A percentile compares a stretch with the other conserved stretches of the same genome.
Evolutionary conservation across 2,888 invertebrate genomes (phyloP).

Genomic region (Coelopa pilipes): DNA sequence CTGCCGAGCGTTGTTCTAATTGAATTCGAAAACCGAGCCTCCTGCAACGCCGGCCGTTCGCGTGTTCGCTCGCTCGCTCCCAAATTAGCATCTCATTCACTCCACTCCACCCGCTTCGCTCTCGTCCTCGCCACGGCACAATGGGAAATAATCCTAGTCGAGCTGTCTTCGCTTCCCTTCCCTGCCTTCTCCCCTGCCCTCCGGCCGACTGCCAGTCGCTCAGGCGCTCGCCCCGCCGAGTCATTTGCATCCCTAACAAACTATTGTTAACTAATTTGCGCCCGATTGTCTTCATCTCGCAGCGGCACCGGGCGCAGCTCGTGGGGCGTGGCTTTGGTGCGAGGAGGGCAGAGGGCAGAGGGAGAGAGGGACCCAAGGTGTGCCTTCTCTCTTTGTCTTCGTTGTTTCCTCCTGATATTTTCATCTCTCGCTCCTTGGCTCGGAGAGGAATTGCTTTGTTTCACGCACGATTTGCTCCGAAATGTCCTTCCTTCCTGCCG

Average conservation of each 20-base stretch:
- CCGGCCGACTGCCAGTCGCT: background rate
- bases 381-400: background rate
- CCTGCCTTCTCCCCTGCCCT: too few species aligned
- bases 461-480: conserved; percentile 15
- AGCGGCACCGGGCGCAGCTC: background rate
- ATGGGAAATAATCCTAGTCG: background rate
- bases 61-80: too few species aligned
- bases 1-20: too few species aligned
- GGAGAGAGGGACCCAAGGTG: too few species aligned
- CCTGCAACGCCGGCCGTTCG: too few species aligned
- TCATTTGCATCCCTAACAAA: conserved; percentile 11
- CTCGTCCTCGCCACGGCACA: background rate
- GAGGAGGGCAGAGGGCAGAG: too few species aligned
- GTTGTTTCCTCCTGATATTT: background rate
- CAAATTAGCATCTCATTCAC: too few species aligned
- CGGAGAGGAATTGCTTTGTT: background rate
- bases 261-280: background rate
- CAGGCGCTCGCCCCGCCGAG: background rate
- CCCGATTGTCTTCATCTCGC: background rate
- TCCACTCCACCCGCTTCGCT: too few species aligned
- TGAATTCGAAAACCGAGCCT: too few species aligned
- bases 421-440: background rate
- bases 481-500: background rate
- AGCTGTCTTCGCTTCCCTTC: background rate
- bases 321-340: background rate